A percentile compares a stretch with the other conserved stretches of the same genome.
Evolutionary conservation across 2,888 invertebrate species (phyloP).

Genomic region (Tineola bisselliella): DNA sequence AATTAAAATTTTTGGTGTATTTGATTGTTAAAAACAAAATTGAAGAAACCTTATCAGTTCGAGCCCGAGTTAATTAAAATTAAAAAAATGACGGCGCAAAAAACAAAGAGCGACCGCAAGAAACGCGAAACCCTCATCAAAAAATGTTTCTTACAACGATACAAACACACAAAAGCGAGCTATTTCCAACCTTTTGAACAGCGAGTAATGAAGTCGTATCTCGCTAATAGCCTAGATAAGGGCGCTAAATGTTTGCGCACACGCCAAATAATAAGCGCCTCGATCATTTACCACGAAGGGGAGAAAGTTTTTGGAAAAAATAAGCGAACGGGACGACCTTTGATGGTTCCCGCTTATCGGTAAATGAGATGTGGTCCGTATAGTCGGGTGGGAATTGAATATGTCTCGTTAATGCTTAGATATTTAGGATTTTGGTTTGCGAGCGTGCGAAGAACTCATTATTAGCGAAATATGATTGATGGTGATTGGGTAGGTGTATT

Average conservation of each 20-base stretch:
- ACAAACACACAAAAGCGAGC: neutral
- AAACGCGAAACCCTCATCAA: slow-evolving; percentile 24
- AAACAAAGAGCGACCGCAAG: slow-evolving; percentile 14
- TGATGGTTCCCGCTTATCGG: slow-evolving; percentile 42
- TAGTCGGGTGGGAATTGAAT: slow-evolving; percentile 44
- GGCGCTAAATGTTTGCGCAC: slow-evolving; percentile 64
- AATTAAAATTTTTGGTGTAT: neutral
- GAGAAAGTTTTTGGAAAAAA: slow-evolving; percentile 39
- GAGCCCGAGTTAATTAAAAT: slow-evolving; percentile 10
- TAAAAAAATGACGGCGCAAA: slow-evolving; percentile 14
- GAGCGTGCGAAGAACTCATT: slow-evolving; percentile 6
- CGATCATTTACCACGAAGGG: slow-evolving; percentile 58
- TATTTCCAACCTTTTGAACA: slow-evolving; percentile 22
- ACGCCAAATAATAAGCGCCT: slow-evolving; percentile 65
- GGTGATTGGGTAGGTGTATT: neutral
- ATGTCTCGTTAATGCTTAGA: slow-evolving; percentile 18
- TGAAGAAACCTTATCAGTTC: slow-evolving; percentile 5
- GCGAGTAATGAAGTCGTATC: slow-evolving; percentile 64
- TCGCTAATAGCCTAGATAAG: slow-evolving; percentile 62
- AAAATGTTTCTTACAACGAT: slow-evolving; percentile 9
- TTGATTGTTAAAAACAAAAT: neutral
- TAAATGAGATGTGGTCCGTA: slow-evolving; percentile 32
- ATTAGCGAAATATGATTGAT: neutral
- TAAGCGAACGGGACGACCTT: slow-evolving; percentile 34
- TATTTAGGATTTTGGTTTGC: neutral